phyloP scores from a whole-genome alignment of 2,113 vertebrate species.

The Strigops habroptila region DNA sequence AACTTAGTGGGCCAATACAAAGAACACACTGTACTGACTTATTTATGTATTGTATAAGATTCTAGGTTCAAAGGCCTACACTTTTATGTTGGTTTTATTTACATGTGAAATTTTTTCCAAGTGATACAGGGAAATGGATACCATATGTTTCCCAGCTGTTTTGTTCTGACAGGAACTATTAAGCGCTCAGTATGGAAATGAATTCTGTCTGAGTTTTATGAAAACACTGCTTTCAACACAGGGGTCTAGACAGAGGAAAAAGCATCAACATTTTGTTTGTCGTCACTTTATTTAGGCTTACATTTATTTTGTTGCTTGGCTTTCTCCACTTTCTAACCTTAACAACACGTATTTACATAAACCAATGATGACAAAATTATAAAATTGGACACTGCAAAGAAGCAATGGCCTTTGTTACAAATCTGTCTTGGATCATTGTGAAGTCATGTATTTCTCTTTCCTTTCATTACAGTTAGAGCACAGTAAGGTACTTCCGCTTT shows the following conservation, averaged over 20 bases:
- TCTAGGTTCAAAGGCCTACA: constrained; percentile 75
- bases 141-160: constrained; percentile 85
- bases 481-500: neutral
- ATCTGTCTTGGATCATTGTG: neutral
- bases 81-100: constrained; percentile 86
- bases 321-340: constrained; percentile 29
- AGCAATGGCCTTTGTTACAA: neutral
- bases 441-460: neutral
- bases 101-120: constrained; percentile 84
- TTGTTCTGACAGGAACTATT: constrained; percentile 78
- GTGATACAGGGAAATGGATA: constrained; percentile 84
- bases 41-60: constrained; percentile 78
- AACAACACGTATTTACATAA: neutral
- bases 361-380: neutral
- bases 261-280: constrained; percentile 65
- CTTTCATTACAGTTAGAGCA: neutral
- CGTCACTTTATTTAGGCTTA: constrained; percentile 49
- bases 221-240: constrained; percentile 77
- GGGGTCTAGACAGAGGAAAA: constrained; percentile 69
- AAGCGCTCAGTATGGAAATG: constrained; percentile 76
- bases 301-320: constrained; percentile 22
- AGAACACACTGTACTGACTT: constrained; percentile 69
- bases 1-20: constrained; percentile 69
- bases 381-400: neutral
- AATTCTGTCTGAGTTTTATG: constrained; percentile 78